phyloP scores from a whole-genome alignment of 2,113 vertebrate species.

The Coreoperca whiteheadi region DNA sequence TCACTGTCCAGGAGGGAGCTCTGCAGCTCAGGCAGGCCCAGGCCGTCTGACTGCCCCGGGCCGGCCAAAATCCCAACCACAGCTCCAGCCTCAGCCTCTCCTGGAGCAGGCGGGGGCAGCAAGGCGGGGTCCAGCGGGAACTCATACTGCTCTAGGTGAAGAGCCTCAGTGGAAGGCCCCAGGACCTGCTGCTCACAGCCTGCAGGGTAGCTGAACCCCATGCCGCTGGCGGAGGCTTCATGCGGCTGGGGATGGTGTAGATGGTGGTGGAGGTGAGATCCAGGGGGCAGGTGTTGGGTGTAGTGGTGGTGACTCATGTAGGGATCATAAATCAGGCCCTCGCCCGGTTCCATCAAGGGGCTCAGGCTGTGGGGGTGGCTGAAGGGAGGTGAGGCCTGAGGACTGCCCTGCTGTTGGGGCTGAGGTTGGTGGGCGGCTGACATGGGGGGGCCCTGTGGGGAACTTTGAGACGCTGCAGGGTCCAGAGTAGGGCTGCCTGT shows the following conservation, averaged over 20 bases:
- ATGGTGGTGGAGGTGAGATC: conserved; percentile 78
- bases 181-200: conserved; percentile 80
- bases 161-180: conserved; percentile 70
- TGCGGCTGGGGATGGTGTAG: conserved; percentile 63
- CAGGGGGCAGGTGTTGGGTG: conserved; percentile 65
- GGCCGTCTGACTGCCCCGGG: conserved; percentile 76
- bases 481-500: conserved; percentile 84
- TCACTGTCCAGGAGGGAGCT: conserved; percentile 91
- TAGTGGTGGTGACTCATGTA: conserved; percentile 86
- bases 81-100: conserved; percentile 38
- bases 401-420: conserved; percentile 79
- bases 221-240: conserved; percentile 59
- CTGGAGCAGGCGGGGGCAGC: conserved; percentile 63
- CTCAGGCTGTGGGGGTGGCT: conserved; percentile 74
- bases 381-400: conserved; percentile 74
- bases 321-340: conserved; percentile 79
- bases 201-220: conserved; percentile 85
- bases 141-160: conserved; percentile 84
- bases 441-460: conserved; percentile 85
- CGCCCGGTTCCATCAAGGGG: conserved; percentile 80
- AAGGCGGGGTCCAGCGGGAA: conserved; percentile 84
- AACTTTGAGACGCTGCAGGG: conserved; percentile 80
- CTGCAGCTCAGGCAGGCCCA: conserved; percentile 87
- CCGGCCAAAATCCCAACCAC: conserved; percentile 44
- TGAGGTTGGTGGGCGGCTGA: conserved; percentile 80